Base-by-base conservation (phyloP, 2,888 invertebrate species). In the Aphodius sticticus region DNA sequence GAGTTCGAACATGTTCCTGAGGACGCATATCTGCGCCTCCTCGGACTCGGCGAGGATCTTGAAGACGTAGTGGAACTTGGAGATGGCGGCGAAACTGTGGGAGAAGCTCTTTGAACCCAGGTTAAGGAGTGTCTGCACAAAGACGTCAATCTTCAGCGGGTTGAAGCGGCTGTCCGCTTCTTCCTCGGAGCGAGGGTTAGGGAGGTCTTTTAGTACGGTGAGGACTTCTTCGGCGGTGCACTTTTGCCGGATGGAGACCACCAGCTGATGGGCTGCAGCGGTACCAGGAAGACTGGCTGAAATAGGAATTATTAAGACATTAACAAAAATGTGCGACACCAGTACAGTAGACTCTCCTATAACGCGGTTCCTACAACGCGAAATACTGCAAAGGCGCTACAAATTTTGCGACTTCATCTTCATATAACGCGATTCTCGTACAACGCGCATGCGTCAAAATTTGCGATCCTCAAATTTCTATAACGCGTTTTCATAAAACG, bases 61-160 rank as follows among this genome's bases (percentile, higher is more conserved):
- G 86, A 97, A 96, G 2, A 97, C 97, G 87, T 95, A 94, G 89
- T 96, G 96, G 86, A 96, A 99, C 91, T 99, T 99, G 70, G 98
- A 97, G 83, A 99, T 96, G n/a, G 98, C 99, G 6, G 99, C 98
- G 89, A 99, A 99, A 85, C 98, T 97, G 88, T 99, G 99, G 81
- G 98, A 98, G 88, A 99, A 98, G 84, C 99, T 98, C 90, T 99
- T 99, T 77, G 96, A 96, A 69, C 98, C 99, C 80, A 99, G 91
- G 88, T 97, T 96, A 6, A 99, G 92, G 77, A 99, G 89, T 0
- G 97, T 97, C 87, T 98, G 97, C n/a, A 97, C 96, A 87, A 99
- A 99, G 0, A 99, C 97, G 87, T 99, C 98, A 77, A 99, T 98
- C 90, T 98, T 97, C 77, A 98, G 90, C 0, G 97, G 96, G 91